Base-by-base conservation (phyloP, 2,888 invertebrate species). In the Agonopterix alstromeriana region DNA sequence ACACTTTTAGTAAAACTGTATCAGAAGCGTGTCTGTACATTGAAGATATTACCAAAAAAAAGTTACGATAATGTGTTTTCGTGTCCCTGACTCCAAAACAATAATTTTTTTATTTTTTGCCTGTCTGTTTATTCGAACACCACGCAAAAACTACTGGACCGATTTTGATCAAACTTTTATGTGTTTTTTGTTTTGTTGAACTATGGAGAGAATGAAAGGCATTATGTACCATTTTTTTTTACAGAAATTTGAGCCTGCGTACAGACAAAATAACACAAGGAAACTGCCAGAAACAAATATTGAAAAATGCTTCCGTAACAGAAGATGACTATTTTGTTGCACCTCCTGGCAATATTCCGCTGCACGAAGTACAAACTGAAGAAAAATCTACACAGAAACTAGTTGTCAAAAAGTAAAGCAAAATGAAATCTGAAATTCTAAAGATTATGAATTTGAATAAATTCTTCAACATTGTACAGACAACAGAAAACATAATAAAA, bases 301-400 rank as follows among this genome's bases (percentile, higher is more conserved):
- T 97, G 49, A 89, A 82, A 53, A 96, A 97, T 90, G 95, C 97
- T 1, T 67, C 86, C 38, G 58, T 94, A 47, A 90, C 90, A 10
- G 95, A 97, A 69, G 98, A 98, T 74, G 96, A 96, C 62, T 98
- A 97, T 76, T 98, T 97, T 88, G 94, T 97, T 10, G 94, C 95
- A 35, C 98, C 98, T 8, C 94, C 94, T 10, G 97, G 97, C 59
- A 95, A 96, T 73, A 94, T 95, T 63, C 94, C 95, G 0, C 69
- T 95, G 50, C 91, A 92, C 69, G 86, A 87, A 73, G 65, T 85
- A 44, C 68, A 77, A 56, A 49, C 58, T 51, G 70, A 75, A 48
- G 61, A 72, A 61, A 58, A 43, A 40, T 46, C n/a, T 42, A 50
- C 11, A 7, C 51, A 42, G 48, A 56, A 55, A 60, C 54, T 41